Evolutionary conservation across 2,888 invertebrate genomes (phyloP).

Genomic region (Drosophila vallismaia): DNA sequence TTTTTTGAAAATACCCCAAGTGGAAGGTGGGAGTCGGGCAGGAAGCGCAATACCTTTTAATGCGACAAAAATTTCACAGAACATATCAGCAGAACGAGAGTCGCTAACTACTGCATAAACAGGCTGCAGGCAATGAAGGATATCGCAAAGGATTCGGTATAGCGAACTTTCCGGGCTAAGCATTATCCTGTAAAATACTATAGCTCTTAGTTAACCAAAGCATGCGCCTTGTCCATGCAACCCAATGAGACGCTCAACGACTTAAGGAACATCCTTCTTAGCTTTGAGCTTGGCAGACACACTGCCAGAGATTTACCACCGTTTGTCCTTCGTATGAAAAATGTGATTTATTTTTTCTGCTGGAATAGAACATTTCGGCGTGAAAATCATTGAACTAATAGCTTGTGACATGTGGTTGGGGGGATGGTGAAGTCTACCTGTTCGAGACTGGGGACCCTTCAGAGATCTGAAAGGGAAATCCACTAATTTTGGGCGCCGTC

Average conservation of each 20-base stretch:
- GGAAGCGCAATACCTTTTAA: slow-evolving; percentile 81
- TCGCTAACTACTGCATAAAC: slow-evolving; percentile 82
- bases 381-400: slow-evolving; percentile 81
- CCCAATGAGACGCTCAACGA: neutral
- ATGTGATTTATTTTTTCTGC: slow-evolving; percentile 63
- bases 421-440: slow-evolving; percentile 19
- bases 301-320: slow-evolving; percentile 28
- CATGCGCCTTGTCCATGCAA: neutral
- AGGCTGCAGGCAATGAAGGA: slow-evolving; percentile 78
- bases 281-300: slow-evolving; percentile 23
- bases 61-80: slow-evolving; percentile 82
- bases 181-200: neutral
- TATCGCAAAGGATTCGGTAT: slow-evolving; percentile 58
- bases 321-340: slow-evolving; percentile 29
- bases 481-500: slow-evolving; percentile 66
- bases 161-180: neutral
- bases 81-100: slow-evolving; percentile 63
- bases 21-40: slow-evolving; percentile 45
- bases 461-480: slow-evolving; percentile 66
- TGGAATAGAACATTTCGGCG: slow-evolving; percentile 57
- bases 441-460: slow-evolving; percentile 47
- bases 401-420: slow-evolving; percentile 65
- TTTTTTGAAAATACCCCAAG: slow-evolving; percentile 68
- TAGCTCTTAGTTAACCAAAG: neutral
- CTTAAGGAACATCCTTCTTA: neutral